phyloP scores from a whole-genome alignment of 1,140 invertebrate genomes.

The Trachymyrmex septentrionalis region DNA sequence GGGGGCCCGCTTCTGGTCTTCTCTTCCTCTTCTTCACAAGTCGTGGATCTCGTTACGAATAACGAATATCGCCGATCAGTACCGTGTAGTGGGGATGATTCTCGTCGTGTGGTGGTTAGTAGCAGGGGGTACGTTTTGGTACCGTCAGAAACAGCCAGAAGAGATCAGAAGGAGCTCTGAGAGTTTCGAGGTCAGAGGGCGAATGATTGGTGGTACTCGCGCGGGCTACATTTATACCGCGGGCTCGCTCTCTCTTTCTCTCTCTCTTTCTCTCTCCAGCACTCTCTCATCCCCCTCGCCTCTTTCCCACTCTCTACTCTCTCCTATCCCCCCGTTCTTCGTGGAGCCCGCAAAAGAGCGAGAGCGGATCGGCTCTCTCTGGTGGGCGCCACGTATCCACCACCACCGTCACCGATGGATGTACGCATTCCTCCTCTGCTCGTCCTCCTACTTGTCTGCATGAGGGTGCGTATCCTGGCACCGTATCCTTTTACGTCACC shows the following conservation, averaged over 20 bases:
- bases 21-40: conserved; percentile 48
- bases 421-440: conserved; percentile 40
- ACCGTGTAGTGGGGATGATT: not conserved
- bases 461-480: conserved; percentile 36
- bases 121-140: conserved; percentile 67
- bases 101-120: not conserved
- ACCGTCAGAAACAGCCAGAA: conserved; percentile 34
- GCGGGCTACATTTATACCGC: conserved; percentile 81
- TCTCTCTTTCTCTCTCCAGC: conserved; percentile 21
- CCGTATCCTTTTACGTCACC: conserved; percentile 64
- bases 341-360: conserved; percentile 62
- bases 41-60: conserved; percentile 61
- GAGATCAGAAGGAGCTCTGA: conserved; percentile 63
- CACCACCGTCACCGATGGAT: conserved; percentile 44
- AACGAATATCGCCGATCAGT: not conserved
- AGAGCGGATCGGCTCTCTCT: conserved; percentile 56
- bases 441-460: conserved; percentile 9
- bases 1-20: not conserved
- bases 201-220: conserved; percentile 84
- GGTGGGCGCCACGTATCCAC: conserved; percentile 55
- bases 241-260: conserved; percentile 28
- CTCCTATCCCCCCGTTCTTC: conserved; percentile 45
- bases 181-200: conserved; percentile 81
- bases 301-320: conserved; percentile 8
- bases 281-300: conserved; percentile 36